Base-by-base conservation (phyloP, 2,113 vertebrate species). In the Cyanoramphus novaezelandiae region DNA sequence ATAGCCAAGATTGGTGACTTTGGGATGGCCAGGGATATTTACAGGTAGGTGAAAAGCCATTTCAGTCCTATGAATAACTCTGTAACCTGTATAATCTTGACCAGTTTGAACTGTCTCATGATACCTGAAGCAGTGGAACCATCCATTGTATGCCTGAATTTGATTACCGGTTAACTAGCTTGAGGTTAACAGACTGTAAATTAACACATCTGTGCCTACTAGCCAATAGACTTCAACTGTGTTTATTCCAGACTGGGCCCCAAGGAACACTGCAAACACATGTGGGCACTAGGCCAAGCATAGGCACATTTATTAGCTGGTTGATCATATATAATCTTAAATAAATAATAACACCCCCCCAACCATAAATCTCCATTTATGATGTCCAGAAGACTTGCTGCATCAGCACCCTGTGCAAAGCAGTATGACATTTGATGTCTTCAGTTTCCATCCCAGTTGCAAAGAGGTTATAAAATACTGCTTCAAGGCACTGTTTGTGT, bases 1-100 rank as follows among this genome's bases (percentile, higher is more conserved):
- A 98, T 99, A 88, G 99, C 99, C 92, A 99, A 99, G 97, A 99
- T 98, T 24, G 99, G 99, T 82, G 99, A 99, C 96, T 99, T 99
- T 62, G 98, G 99, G 69, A 99, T 99, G 99, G 99, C 99, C 44
- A 98, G 99, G 83, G 99, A 98, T 91, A 99, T 99, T 96, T 99
- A 99, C 96, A 98, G 98, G 99, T 99, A 90, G 57, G 92, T 41
- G 46, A 70, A 85, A 78, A 43, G 16, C 37, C 31, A 14, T 88
- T 69, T 87, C 57, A 64, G 31, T 65, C 52, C 39, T 62, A 23
- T 53, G 31, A 60, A 17, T 52, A 74, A 82, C 70, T 79, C 5
- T 0, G 9, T 52, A 65, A 82, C 59, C 43, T 50, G 41, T 72
- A 35, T 67, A 2, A 13, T 44, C 83, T 68, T 88, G 35, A 49